These are phyloP conservation scores for Brevipalpus yothersi DNA, from an alignment of 1,140 invertebrate species.

Conservation along the genomic window DNA sequence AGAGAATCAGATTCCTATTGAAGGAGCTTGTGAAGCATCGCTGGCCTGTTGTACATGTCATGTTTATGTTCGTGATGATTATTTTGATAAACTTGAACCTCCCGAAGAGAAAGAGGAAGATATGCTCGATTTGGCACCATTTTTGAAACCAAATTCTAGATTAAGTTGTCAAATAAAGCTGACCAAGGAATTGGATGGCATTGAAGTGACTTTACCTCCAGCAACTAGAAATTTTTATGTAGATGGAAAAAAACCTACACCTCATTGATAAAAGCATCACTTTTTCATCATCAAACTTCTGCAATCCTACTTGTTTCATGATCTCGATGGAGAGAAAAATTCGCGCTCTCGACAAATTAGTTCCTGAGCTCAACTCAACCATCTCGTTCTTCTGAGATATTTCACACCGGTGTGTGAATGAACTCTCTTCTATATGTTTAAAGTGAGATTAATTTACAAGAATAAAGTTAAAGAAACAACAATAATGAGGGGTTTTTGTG, in stretches of 20 bases:
- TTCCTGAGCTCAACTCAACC: too few species aligned
- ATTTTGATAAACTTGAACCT: slow-evolving; percentile 44
- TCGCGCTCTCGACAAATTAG: too few species aligned
- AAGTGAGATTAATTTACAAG: too few species aligned
- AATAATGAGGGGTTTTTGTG: too few species aligned
- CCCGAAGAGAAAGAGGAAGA: slow-evolving; percentile 89
- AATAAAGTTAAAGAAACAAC: too few species aligned
- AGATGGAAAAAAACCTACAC: slow-evolving; percentile 77
- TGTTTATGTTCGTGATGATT: slow-evolving; percentile 65
- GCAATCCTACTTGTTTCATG: not conserved
- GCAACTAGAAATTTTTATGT: slow-evolving; percentile 96
- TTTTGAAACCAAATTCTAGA: slow-evolving; percentile 82
- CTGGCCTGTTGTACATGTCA: slow-evolving; percentile 95
- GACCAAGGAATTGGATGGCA: slow-evolving; percentile 70
- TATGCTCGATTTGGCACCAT: slow-evolving; percentile 83
- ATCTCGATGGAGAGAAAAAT: too few species aligned
- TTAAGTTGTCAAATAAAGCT: slow-evolving; percentile 88
- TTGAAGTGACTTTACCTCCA: slow-evolving; percentile 57
- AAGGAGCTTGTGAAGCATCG: slow-evolving; percentile 94
- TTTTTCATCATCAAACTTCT: not conserved
- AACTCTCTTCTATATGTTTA: too few species aligned
- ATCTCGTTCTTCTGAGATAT: too few species aligned
- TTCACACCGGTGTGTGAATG: too few species aligned
- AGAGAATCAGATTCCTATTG: slow-evolving; percentile 71
- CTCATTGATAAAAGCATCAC: slow-evolving; percentile 34